These are phyloP conservation scores for Calyptommatus sinebrachiatus DNA, from an alignment of 2,113 vertebrate genomes.

Conservation along the genomic window DNA sequence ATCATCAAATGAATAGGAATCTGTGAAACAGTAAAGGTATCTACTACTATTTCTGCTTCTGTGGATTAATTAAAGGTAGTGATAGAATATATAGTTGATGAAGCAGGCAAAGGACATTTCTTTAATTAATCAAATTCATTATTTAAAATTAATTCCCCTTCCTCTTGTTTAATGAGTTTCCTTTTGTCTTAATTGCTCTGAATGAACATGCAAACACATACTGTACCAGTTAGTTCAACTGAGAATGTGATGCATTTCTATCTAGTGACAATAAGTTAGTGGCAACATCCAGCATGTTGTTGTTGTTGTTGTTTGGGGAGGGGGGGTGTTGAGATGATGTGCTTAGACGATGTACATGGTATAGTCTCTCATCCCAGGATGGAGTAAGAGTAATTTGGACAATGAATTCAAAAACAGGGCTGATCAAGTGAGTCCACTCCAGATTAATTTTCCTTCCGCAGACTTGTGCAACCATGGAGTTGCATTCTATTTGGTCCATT, in stretches of 20 bases:
- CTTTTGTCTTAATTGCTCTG: slow-evolving; percentile 60
- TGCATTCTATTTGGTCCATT: slow-evolving; percentile 62
- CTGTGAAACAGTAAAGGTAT: neutral
- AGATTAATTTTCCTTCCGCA: slow-evolving; percentile 66
- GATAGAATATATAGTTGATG: slow-evolving; percentile 21
- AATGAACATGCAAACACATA: slow-evolving; percentile 34
- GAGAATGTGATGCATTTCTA: slow-evolving; percentile 42
- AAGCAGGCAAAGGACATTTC: slow-evolving; percentile 2
- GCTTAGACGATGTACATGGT: slow-evolving; percentile 70
- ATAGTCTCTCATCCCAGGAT: slow-evolving; percentile 53
- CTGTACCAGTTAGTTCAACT: slow-evolving; percentile 53
- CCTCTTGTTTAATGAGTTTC: slow-evolving; percentile 56
- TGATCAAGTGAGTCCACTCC: slow-evolving; percentile 65
- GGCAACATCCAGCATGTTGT: slow-evolving; percentile 46
- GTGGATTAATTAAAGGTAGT: slow-evolving; percentile 27
- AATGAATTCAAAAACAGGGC: slow-evolving; percentile 71
- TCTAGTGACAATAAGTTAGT: slow-evolving; percentile 20
- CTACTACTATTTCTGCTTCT: neutral
- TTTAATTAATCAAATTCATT: slow-evolving; percentile 25
- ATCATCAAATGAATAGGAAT: neutral
- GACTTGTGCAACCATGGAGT: slow-evolving; percentile 31
- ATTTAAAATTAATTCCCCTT: slow-evolving; percentile 42
- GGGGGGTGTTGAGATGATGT: slow-evolving; percentile 36
- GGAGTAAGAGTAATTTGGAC: slow-evolving; percentile 68
- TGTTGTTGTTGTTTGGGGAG: neutral